Conservation (phyloP, 2,113 vertebrate genomes). For the Colossoma macropomum region DNA sequence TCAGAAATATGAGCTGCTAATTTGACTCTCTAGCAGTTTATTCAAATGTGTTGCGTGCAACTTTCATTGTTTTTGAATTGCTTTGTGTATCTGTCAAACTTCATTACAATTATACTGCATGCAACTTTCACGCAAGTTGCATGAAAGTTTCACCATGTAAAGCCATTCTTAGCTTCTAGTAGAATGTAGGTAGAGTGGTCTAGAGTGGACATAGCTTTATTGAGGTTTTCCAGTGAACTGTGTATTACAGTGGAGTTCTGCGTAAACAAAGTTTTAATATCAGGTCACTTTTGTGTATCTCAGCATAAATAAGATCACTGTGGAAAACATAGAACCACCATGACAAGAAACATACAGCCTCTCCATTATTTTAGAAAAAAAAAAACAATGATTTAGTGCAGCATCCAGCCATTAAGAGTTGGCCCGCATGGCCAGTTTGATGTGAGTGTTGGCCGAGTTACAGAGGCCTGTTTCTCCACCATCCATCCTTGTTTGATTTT, state of each 20-base stretch:
- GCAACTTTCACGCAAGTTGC: no score
- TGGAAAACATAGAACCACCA: conserved; percentile 1
- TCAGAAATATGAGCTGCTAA: no score
- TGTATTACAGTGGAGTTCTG: background rate
- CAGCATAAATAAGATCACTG: conserved; percentile 9
- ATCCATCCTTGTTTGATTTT: conserved; percentile 45
- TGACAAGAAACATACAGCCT: conserved; percentile 52
- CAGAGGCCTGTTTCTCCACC: conserved; percentile 39
- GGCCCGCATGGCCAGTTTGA: conserved; percentile 37
- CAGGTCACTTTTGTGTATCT: background rate
- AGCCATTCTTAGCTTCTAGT: background rate
- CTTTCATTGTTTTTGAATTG: no score
- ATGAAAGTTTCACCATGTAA: no score
- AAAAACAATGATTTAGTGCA: conserved; percentile 50
- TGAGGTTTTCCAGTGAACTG: background rate
- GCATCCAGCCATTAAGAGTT: conserved; percentile 43
- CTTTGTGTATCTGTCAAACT: no score
- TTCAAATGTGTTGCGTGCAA: no score
- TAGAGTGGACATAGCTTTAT: no score
- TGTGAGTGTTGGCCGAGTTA: conserved; percentile 41
- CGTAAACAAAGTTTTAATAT: background rate
- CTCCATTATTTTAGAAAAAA: conserved; percentile 31
- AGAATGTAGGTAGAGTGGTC: background rate
- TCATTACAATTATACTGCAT: no score
- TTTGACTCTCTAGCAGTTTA: no score